Evolutionary conservation across 2,888 invertebrate genomes (phyloP).

Genomic region (Eumacrocentrus americanus): DNA sequence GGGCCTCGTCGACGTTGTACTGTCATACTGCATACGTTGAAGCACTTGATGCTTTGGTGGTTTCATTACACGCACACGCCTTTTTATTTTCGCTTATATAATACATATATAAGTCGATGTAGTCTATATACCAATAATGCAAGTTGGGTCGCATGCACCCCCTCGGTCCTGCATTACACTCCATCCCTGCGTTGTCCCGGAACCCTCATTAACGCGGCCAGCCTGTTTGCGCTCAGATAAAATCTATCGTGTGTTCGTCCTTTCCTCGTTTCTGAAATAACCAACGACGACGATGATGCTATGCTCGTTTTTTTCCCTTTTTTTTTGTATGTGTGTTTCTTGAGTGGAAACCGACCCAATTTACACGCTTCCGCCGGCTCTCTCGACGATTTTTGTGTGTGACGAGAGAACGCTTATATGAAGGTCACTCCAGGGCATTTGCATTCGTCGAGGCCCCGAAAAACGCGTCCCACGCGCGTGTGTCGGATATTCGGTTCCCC

Average conservation of each 20-base stretch:
- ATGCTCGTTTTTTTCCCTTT: background rate
- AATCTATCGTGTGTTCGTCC: slow-evolving; percentile 42
- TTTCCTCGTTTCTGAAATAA: slow-evolving; percentile 11
- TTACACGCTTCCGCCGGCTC: slow-evolving; percentile 18
- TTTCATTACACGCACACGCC: slow-evolving; percentile 37
- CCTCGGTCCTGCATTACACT: slow-evolving; percentile 14
- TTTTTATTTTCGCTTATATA: slow-evolving; percentile 27
- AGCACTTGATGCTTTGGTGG: slow-evolving; percentile 40
- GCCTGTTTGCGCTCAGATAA: slow-evolving; percentile 51
- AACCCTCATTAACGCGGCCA: slow-evolving; percentile 52
- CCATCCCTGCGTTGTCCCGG: no score
- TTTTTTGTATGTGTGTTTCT: background rate
- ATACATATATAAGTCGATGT: no score
- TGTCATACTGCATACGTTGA: no score
- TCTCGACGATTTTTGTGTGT: slow-evolving; percentile 3
- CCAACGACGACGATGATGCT: background rate
- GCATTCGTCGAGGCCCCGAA: slow-evolving; percentile 30
- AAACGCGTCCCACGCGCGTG: slow-evolving; percentile 39
- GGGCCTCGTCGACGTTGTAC: background rate
- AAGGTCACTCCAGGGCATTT: slow-evolving; percentile 17
- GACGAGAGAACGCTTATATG: background rate
- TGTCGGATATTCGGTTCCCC: slow-evolving; percentile 27
- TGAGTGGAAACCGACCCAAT: slow-evolving; percentile 18
- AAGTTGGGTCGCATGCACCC: slow-evolving; percentile 22
- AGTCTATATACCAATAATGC: no score